Percentiles rank a stretch among this genome's conserved stretches.
These are phyloP conservation scores for Corvus hawaiiensis DNA, from an alignment of 2,113 vertebrate genomes.

Conservation along the genomic window DNA sequence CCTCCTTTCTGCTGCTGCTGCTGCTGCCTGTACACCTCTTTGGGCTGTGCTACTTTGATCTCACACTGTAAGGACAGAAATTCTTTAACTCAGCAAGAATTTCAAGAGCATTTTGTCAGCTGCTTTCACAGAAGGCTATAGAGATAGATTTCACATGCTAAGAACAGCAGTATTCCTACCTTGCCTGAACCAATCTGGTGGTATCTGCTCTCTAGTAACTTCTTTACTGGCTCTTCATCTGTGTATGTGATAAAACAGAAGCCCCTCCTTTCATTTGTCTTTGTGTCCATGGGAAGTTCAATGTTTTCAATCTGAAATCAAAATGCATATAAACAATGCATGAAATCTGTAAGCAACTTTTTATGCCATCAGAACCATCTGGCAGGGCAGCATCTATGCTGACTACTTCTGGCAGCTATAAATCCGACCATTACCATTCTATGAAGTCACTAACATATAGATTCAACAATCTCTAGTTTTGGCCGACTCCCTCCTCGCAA, in stretches of 20 bases:
- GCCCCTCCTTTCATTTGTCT: conserved; percentile 86
- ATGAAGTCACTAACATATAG: rapidly evolving
- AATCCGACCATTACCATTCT: too few relatives aligned
- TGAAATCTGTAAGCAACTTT: neutral
- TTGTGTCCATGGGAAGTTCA: conserved; percentile 88
- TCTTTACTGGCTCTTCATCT: conserved; percentile 87
- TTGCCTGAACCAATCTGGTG: conserved; percentile 89
- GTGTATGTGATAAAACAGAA: conserved; percentile 89
- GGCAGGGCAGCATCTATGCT: rapidly evolving
- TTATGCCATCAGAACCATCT: neutral
- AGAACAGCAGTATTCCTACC: conserved; percentile 47
- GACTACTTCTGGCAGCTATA: neutral
- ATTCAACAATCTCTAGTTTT: neutral
- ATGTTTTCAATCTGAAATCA: conserved; percentile 85
- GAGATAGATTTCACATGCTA: neutral
- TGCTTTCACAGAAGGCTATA: neutral
- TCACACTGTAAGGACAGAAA: conserved; percentile 75
- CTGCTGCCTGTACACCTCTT: conserved; percentile 87
- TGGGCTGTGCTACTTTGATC: conserved; percentile 89
- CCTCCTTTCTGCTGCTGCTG: conserved; percentile 83
- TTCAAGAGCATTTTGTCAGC: neutral
- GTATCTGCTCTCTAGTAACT: conserved; percentile 87
- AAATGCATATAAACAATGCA: rapidly evolving
- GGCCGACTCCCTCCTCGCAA: neutral
- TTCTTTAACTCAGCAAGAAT: neutral